Evolutionary conservation across 2,113 vertebrate genomes (phyloP), one percentile per base, ranked within the genome.

Genomic region (Phaethon lepturus): DNA sequence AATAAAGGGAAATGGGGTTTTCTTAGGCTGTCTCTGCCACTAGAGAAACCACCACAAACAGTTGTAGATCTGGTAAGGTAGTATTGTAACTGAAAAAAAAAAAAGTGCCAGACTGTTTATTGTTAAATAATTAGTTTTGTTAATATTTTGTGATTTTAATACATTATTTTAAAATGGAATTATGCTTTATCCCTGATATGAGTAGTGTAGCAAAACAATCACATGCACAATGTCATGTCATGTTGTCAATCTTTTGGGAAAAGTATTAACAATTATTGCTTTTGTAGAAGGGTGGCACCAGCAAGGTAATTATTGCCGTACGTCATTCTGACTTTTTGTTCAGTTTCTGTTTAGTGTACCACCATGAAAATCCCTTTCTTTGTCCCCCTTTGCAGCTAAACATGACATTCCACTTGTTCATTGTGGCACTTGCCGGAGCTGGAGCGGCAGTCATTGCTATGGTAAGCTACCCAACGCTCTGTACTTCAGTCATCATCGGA

Each of bases 381-480:
- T 97, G 69, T 50, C 63, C 80, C 44, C 19, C 55, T 44, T 93
- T 96, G 12, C 98, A 99, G 99, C 98, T 99, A 97, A 99, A 99
- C 93, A 99, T 99, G 99, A 99, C 99, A 17, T 99, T 99, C 97
- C 99, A 99, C 98, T 98, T 99, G 98, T 99, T 99, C 96, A 99
- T 99, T 74, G 99, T 99, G 89, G 99, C 99, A 13, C 99, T 99
- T 86, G 99, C 99, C 75, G 99, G 99, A 96, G 99, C 99, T 59
- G 99, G 99, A 97, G 99, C 99, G 33, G 99, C 99, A 13, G 99
- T 99, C 50, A 99, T 99, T 83, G 99, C 99, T 20, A 99, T 99
- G 99, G 99, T 99, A 98, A 99, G 99, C 17, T 42, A 31, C 63
- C 19, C 20, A 35, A 64, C 15, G 10, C 29, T 42, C 20, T 60